Base-by-base conservation (phyloP, 2,888 invertebrate species). In the Cerastoderma edule region DNA sequence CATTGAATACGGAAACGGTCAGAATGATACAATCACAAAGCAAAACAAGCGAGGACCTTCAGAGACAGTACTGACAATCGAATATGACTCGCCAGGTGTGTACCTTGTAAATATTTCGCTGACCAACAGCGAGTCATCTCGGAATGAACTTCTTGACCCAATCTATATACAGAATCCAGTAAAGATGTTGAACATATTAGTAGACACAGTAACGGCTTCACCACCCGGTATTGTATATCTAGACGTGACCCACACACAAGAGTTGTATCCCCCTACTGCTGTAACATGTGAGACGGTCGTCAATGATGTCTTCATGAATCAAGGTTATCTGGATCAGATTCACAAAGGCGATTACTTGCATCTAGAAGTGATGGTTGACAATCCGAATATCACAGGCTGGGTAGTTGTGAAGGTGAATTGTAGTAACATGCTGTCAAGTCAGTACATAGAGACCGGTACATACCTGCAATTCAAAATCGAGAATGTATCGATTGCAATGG, bases 101-200 rank as follows among this genome's bases (percentile, higher is more conserved):
- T 84, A 80, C 28, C 78, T 32, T 19, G 19, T 85, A 1, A 63
- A 35, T 28, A 69, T 87, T 6, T 75, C 30, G 30, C 78, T 79
- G 1, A 32, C 33, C 8, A 88, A 88, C 48, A 28, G 46, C 27
- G 63, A 72, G 32, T 69, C 72, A 16, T 46, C 68, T 16, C 53
- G 54, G 30, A 67, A 46, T 6, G 57, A 46, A 16, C 28, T 28
- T 2, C 10, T 83, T 2, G 50, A 73, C 2, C 53, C 54, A 0
- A 63, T 88, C 0, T 75, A 53, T 28, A 72, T 88, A 0, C 78
- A 84, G 56, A 80, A 86, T 65, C 72, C 74, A 0, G 80, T 88
- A 0, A 67, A 72, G 28, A 69, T 81, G 16, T 28, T 88, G 32
- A 39, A 67, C 10, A 16, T 86, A 16, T 67, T 63, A 8, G 50